Conservation (phyloP, 2,113 vertebrate species). For the Malurus melanocephalus region DNA sequence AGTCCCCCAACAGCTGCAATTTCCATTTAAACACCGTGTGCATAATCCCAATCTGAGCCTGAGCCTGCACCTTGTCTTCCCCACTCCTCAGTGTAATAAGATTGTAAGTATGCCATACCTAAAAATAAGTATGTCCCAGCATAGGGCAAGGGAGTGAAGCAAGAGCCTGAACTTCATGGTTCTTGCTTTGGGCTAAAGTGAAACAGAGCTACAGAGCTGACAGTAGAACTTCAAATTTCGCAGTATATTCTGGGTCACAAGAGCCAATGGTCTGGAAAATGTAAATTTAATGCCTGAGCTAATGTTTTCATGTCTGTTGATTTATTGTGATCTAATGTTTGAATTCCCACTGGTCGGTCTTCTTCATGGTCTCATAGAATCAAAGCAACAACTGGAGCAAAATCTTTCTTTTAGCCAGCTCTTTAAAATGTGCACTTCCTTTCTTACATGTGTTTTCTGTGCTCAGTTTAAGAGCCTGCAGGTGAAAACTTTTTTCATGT, state of each 20-base stretch:
- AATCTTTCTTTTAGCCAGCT: neutral
- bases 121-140: neutral
- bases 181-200: slow-evolving; percentile 29
- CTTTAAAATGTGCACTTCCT: neutral
- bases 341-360: neutral
- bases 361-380: slow-evolving; percentile 31
- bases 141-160: neutral
- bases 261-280: slow-evolving; percentile 56
- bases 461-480: neutral
- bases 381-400: neutral
- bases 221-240: slow-evolving; percentile 29
- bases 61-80: neutral
- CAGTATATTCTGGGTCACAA: slow-evolving; percentile 39
- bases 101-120: neutral
- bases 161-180: neutral
- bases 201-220: slow-evolving; percentile 9
- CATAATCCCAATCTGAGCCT: neutral
- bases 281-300: slow-evolving; percentile 55
- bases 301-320: slow-evolving; percentile 44
- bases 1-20: neutral
- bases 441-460: neutral
- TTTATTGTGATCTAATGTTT: slow-evolving; percentile 40
- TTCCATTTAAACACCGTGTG: neutral
- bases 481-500: neutral
- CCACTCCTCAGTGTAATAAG: neutral